Conservation (phyloP, 2,797 vertebrate genomes). For the Yasuhikotakia modesta region DNA sequence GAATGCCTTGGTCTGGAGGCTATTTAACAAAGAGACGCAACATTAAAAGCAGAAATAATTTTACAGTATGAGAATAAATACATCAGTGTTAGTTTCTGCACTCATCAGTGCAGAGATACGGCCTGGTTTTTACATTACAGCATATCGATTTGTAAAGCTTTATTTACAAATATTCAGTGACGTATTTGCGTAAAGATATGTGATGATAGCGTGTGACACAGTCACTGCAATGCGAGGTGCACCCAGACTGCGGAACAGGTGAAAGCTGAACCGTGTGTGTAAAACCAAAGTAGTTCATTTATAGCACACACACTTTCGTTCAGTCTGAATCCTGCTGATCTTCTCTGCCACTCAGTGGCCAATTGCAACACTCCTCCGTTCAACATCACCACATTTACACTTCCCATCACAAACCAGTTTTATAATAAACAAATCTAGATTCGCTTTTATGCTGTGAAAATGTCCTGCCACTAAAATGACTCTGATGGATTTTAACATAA, state of each 20-base stretch:
- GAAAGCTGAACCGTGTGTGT: conserved; percentile 36
- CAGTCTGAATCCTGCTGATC: conserved; percentile 69
- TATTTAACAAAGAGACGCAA: conserved; percentile 62
- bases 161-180: not conserved
- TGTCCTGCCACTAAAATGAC: not conserved
- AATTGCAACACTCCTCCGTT: conserved; percentile 62
- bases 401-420: not conserved
- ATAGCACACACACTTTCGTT: not conserved
- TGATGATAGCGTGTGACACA: not conserved
- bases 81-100: not conserved
- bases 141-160: too few relatives aligned
- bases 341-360: conserved; percentile 83
- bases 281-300: not conserved
- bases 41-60: too few relatives aligned
- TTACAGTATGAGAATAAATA: not conserved
- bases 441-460: not conserved
- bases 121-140: too few relatives aligned
- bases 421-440: not conserved
- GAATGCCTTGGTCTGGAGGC: conserved; percentile 62
- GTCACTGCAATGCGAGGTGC: not conserved
- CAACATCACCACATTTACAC: conserved; percentile 1
- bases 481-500: not conserved
- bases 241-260: not conserved
- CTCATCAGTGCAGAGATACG: not conserved
- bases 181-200: not conserved